Evolutionary conservation across 1,140 invertebrate genomes (phyloP).

Genomic region (Metopolophium dirhodum): DNA sequence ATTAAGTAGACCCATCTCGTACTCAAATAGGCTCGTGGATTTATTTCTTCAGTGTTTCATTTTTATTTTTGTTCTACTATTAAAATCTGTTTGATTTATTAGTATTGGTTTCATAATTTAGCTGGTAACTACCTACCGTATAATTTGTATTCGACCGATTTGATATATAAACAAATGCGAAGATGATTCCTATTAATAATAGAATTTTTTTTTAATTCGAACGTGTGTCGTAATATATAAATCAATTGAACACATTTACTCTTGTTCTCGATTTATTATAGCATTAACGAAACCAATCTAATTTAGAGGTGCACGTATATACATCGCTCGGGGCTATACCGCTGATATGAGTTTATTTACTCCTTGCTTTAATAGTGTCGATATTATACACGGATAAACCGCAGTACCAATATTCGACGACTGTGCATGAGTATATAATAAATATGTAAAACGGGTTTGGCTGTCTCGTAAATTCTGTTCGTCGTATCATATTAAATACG

Average conservation of each 20-base stretch:
- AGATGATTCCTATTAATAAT: neutral
- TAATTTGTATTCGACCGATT: neutral
- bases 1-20: neutral
- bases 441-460: constrained; percentile 32
- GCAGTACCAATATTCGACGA: neutral
- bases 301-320: constrained; percentile 9
- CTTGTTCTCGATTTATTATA: neutral
- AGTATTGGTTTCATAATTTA: neutral
- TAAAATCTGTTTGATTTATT: constrained; percentile 1
- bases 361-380: neutral
- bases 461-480: neutral
- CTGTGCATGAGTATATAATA: neutral
- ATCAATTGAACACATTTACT: constrained; percentile 11
- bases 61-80: neutral
- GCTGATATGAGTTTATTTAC: constrained; percentile 41
- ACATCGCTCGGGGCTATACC: neutral
- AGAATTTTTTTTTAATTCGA: neutral
- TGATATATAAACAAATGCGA: neutral
- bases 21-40: neutral
- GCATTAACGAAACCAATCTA: neutral
- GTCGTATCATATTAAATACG: neutral
- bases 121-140: neutral
- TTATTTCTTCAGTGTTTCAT: neutral
- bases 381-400: neutral
- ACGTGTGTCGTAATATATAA: neutral